Percentiles rank a stretch among this genome's conserved stretches.
Conservation (phyloP, 2,888 invertebrate species). For the Nebria salina region DNA sequence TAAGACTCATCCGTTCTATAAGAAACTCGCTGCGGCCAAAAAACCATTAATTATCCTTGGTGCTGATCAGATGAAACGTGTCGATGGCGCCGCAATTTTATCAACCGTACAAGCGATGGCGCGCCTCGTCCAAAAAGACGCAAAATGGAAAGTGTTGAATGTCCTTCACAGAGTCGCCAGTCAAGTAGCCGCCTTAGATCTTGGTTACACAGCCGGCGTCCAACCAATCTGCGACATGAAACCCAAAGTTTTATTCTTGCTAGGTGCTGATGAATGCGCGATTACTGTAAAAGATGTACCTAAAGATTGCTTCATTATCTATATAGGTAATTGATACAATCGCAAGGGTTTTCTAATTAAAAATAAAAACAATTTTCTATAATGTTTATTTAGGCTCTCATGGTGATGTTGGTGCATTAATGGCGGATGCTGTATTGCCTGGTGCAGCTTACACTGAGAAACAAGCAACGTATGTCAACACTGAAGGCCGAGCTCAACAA, state of each 20-base stretch:
- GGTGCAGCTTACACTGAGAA: constrained; percentile 99
- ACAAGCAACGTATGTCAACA: constrained; percentile 96
- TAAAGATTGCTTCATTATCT: constrained; percentile 85
- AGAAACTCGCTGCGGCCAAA: constrained; percentile 79
- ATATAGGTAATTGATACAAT: constrained; percentile 72
- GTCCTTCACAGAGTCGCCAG: constrained; percentile 93
- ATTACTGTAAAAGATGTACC: constrained; percentile 82
- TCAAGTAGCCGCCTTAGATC: constrained; percentile 93
- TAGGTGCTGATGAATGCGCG: constrained; percentile 93
- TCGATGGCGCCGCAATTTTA: constrained; percentile 81
- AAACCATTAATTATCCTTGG: constrained; percentile 93
- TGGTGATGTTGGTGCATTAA: constrained; percentile 91
- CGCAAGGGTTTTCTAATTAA: not conserved
- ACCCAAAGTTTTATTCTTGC: constrained; percentile 85
- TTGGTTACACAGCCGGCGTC: constrained; percentile 88
- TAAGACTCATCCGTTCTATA: constrained; percentile 76
- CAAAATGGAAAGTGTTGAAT: constrained; percentile 83
- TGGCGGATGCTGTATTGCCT: constrained; percentile 93
- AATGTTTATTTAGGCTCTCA: constrained; percentile 78
- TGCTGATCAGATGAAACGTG: constrained; percentile 80
- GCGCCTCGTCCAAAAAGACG: constrained; percentile 65
- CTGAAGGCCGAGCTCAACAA: constrained; percentile 96
- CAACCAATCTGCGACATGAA: constrained; percentile 67
- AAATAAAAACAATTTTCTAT: not conserved
- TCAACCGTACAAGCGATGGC: constrained; percentile 80